Evolutionary conservation across 2,888 invertebrate genomes (phyloP), one percentile per base, ranked within the genome.

Genomic region (Rhopalosiphum nymphaeae): DNA sequence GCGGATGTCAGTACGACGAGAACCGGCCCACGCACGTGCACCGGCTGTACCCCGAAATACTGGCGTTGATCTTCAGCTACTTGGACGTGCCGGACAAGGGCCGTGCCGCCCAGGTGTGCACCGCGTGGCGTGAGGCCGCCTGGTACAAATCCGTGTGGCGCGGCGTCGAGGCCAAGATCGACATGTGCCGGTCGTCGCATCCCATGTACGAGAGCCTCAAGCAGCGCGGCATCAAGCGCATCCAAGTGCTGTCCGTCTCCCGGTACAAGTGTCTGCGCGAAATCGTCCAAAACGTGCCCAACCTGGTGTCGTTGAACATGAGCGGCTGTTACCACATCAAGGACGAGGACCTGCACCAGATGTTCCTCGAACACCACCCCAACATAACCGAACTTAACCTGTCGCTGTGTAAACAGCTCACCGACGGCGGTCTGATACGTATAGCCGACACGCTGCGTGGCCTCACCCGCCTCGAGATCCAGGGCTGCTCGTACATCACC

Each of bases 281-380:
- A 96, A 98, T 99, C 94, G 97, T 99, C 91, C 97, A 97, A 94
- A 98, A 98, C 57, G 97, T 99, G 94, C 98, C 98, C 42, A 98
- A 98, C 95, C 96, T 99, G 95, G 98, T 98, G 95, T 98, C 98
- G 90, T 96, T 99, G 93, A 99, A 98, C 95, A 96, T 99, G 92
- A 98, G 98, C 95, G 99, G 99, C 78, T 99, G 99, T 96, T 99
- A 98, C 96, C 99, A 98, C 96, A 98, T 99, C 86, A 98, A 98
- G 84, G 99, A 99, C 96, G 95, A 95, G 25, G 98, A 98, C 90
- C 96, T 99, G 95, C 97, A 97, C 86, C 98, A 98, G 95, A 98
- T 98, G 7, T 98, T 99, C 95, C 97, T 97, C 89, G 96, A 97
- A 25, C 98, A 98, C 95, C 96, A 98, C 95, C 97, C 98, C 92